Conservation (phyloP, 2,888 invertebrate species). For the Cheilosia vernalis region DNA sequence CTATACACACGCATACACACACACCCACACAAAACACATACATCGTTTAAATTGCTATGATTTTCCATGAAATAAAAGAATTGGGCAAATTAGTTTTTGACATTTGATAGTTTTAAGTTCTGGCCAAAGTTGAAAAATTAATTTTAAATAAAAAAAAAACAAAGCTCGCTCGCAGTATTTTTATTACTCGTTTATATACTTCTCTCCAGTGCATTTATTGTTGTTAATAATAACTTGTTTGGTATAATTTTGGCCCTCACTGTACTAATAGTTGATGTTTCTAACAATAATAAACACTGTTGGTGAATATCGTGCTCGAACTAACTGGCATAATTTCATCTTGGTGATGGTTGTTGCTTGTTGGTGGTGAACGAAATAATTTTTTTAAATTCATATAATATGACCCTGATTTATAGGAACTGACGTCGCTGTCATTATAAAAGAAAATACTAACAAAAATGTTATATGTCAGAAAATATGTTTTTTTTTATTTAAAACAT, state of each 20-base stretch:
- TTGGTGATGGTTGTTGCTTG: conserved; percentile 28
- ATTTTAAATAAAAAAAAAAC: conserved; percentile 4
- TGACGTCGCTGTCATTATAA: conserved; percentile 19
- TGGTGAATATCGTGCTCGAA: background rate
- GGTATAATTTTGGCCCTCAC: conserved; percentile 17
- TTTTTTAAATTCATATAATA: background rate
- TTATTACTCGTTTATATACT: background rate
- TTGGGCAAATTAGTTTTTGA: conserved; percentile 38
- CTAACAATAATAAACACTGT: conserved; percentile 9
- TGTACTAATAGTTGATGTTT: conserved; percentile 40
- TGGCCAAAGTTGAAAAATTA: background rate
- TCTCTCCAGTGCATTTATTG: background rate
- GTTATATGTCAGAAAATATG: background rate
- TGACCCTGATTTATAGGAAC: conserved; percentile 21
- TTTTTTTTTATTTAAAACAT: conserved; percentile 31
- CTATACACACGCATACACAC: background rate
- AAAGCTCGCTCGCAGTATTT: conserved; percentile 30
- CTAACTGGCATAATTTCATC: conserved; percentile 12
- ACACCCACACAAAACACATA: conserved; percentile 16
- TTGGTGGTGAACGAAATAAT: background rate
- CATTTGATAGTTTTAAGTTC: background rate
- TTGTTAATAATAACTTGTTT: conserved; percentile 11
- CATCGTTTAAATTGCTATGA: conserved; percentile 20
- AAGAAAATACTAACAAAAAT: background rate
- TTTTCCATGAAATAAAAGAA: conserved; percentile 44